Evolutionary conservation across 2,113 vertebrate species (phyloP).

Genomic region (Laticauda laticaudata): DNA sequence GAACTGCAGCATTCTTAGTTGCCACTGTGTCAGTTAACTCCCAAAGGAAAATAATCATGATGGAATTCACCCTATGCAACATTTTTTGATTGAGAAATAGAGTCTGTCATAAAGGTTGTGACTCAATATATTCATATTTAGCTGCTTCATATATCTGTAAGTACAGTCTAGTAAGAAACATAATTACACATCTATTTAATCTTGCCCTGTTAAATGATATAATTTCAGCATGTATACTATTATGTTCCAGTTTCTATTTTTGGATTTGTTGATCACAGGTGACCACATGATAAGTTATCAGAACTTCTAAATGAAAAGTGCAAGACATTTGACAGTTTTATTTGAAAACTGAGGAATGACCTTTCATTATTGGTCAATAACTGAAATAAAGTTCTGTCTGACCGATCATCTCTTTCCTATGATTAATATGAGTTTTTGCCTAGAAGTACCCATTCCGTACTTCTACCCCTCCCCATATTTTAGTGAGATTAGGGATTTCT

Average conservation of each 20-base stretch:
- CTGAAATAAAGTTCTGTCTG: neutral
- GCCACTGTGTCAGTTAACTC: neutral
- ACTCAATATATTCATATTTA: neutral
- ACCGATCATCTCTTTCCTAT: neutral
- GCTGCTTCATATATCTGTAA: neutral
- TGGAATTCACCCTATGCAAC: neutral
- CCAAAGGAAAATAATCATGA: neutral
- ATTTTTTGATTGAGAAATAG: neutral
- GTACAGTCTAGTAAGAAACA: neutral
- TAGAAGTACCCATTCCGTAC: neutral
- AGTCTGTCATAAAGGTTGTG: neutral
- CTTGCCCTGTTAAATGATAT: neutral
- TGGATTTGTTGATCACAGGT: neutral
- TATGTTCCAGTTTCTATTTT: neutral
- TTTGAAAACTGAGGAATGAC: neutral
- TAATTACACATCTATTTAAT: neutral
- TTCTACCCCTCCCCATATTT: accelerated
- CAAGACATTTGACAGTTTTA: neutral
- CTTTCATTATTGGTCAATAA: neutral
- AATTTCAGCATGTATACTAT: neutral
- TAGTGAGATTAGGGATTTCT: neutral
- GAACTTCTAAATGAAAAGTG: neutral
- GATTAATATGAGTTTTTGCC: neutral
- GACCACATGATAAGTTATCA: neutral
- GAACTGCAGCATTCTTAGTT: neutral